Evolutionary conservation across 2,888 invertebrate species (phyloP).

Genomic region (Brenthis daphne): DNA sequence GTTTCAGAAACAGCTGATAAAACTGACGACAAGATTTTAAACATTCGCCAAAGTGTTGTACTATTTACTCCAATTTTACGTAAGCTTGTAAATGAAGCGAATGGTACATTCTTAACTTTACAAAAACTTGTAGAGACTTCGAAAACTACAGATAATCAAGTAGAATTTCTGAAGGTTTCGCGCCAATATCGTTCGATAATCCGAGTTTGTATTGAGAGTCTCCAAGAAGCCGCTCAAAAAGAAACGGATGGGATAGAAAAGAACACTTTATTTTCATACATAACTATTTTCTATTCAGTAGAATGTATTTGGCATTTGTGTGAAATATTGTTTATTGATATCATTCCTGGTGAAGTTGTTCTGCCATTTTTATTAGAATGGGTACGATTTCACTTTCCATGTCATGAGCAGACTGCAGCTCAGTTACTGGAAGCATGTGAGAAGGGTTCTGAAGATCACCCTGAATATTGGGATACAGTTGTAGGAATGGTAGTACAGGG

Average conservation of each 20-base stretch:
- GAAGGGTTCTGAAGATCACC: conserved; percentile 85
- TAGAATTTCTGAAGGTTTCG: conserved; percentile 89
- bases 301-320: conserved; percentile 97
- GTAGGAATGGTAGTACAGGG: conserved; percentile 92
- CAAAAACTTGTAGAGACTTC: conserved; percentile 82
- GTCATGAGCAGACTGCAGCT: conserved; percentile 87
- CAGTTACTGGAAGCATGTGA: conserved; percentile 85
- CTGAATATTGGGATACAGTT: conserved; percentile 92
- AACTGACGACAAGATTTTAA: conserved; percentile 69
- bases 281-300: conserved; percentile 92
- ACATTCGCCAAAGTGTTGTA: conserved; percentile 86
- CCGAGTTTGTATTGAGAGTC: conserved; percentile 90
- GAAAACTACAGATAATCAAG: conserved; percentile 80
- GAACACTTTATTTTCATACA: conserved; percentile 82
- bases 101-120: conserved; percentile 87
- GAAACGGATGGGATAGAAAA: conserved; percentile 70
- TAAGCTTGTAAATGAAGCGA: conserved; percentile 91
- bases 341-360: conserved; percentile 89
- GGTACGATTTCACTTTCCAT: conserved; percentile 92
- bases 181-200: conserved; percentile 93
- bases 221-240: conserved; percentile 84
- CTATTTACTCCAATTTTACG: conserved; percentile 88
- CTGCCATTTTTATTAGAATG: conserved; percentile 93
- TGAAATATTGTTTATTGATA: conserved; percentile 94
- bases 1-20: conserved; percentile 38